Percentiles rank a stretch among this genome's conserved stretches.
These are phyloP conservation scores for Stegostoma tigrinum DNA, from an alignment of 2,113 vertebrate genomes.

Conservation along the genomic window DNA sequence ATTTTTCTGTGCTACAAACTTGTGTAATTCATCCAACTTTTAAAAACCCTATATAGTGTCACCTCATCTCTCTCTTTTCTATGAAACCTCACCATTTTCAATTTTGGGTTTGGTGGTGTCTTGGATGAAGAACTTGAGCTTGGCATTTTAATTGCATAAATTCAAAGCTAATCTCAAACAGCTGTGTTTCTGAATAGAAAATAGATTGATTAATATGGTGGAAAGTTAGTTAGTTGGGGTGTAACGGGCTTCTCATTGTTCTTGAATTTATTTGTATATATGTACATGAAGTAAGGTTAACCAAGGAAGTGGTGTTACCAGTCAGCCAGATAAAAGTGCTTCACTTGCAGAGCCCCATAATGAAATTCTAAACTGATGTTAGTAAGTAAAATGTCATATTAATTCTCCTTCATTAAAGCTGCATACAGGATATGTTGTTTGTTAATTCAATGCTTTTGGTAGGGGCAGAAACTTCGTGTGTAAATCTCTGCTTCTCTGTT, in stretches of 20 bases:
- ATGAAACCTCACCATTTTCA: not conserved
- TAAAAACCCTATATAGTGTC: not conserved
- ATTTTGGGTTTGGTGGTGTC: not conserved
- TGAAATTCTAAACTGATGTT: not conserved
- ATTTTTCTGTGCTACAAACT: not conserved
- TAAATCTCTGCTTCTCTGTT: slow-evolving; percentile 17
- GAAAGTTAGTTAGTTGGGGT: not conserved
- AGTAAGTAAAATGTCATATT: not conserved
- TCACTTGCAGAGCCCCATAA: not conserved
- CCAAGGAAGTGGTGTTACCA: not conserved
- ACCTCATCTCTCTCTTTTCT: not conserved
- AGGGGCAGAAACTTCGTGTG: not conserved
- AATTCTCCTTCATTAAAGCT: not conserved
- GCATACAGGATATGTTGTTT: not conserved
- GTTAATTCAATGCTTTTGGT: not conserved
- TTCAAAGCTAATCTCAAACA: not conserved
- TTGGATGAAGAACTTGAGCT: not conserved
- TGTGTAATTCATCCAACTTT: not conserved
- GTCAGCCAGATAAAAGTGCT: not conserved
- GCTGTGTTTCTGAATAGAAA: not conserved
- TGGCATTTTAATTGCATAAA: not conserved
- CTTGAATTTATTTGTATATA: not conserved
- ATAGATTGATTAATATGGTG: not conserved
- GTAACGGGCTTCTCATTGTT: not conserved
- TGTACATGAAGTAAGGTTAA: not conserved